Percentiles rank a stretch among this genome's conserved stretches.
phyloP scores from a whole-genome alignment of 2,888 invertebrate genomes.

The Leucophenga montana region DNA sequence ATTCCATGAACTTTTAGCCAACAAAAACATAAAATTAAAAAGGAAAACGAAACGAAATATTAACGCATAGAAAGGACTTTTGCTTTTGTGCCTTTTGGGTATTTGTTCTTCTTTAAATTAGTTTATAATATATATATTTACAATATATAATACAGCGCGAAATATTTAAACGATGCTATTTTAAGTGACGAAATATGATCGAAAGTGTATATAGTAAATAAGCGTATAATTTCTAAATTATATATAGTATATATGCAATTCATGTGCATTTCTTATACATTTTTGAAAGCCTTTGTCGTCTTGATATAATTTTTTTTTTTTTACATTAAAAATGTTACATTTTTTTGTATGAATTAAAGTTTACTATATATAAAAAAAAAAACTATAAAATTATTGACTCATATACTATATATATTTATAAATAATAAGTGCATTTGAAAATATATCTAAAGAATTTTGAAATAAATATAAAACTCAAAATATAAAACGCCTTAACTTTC shows the following conservation, averaged over 20 bases:
- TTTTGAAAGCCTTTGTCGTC: conserved; percentile 14
- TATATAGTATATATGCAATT: background rate
- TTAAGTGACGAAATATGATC: conserved; percentile 2
- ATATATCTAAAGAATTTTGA: conserved; percentile 30
- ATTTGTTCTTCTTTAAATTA: background rate
- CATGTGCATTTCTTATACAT: conserved; percentile 5
- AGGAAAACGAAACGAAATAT: background rate
- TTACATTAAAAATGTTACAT: conserved; percentile 13
- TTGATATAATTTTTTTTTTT: background rate
- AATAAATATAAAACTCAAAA: conserved; percentile 6
- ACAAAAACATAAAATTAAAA: too few relatives aligned
- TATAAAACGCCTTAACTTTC: background rate
- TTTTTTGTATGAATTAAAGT: background rate
- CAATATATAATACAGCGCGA: conserved; percentile 25
- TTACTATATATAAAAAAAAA: background rate
- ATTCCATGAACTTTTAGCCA: conserved; percentile 11
- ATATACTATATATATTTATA: conserved; percentile 1
- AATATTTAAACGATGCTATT: conserved; percentile 1
- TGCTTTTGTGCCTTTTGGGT: conserved; percentile 22
- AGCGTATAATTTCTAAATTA: conserved; percentile 17
- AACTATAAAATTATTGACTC: conserved; percentile 16
- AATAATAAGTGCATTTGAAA: conserved; percentile 22
- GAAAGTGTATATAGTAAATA: conserved; percentile 21
- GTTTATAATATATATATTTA: conserved; percentile 38
- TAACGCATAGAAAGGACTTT: background rate